Evolutionary conservation across 2,113 vertebrate genomes (phyloP).

Genomic region (Xiphias gladius): DNA sequence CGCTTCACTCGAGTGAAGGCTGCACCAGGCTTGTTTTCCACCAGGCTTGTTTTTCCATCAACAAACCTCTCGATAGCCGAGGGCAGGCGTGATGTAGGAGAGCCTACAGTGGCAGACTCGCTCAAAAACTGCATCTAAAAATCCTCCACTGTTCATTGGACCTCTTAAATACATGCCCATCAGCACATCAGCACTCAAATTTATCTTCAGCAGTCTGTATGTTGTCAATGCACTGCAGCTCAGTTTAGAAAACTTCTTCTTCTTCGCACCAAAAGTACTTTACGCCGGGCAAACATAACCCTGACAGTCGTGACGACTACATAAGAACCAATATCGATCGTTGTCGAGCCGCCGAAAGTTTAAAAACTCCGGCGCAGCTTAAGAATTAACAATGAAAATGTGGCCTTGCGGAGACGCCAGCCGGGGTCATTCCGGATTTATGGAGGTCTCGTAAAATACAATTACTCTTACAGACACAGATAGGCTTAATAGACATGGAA

Average conservation of each 20-base stretch:
- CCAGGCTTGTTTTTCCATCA: conserved; percentile 61
- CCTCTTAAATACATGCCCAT: conserved; percentile 25
- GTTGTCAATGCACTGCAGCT: conserved; percentile 17
- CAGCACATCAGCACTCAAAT: conserved; percentile 19
- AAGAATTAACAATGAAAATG: not conserved
- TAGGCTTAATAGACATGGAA: conserved; percentile 70
- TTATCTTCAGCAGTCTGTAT: conserved; percentile 22
- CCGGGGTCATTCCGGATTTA: conserved; percentile 73
- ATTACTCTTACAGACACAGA: conserved; percentile 74
- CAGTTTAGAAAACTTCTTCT: conserved; percentile 2
- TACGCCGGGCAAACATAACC: not conserved
- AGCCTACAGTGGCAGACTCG: conserved; percentile 32
- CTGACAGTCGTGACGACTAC: not conserved
- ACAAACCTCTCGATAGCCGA: conserved; percentile 37
- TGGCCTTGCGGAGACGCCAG: conserved; percentile 55
- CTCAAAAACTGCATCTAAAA: conserved; percentile 21
- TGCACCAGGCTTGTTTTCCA: conserved; percentile 39
- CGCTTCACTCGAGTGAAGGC: conserved; percentile 26
- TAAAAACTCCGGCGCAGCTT: not conserved
- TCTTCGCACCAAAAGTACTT: not conserved
- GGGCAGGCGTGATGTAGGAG: not conserved
- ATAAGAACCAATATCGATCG: not conserved
- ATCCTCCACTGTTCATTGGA: conserved; percentile 9
- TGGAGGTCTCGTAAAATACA: conserved; percentile 70
- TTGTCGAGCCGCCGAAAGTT: not conserved